These are phyloP conservation scores for Palaemon carinicauda DNA, from an alignment of 1,140 invertebrate genomes.

Conservation along the genomic window DNA sequence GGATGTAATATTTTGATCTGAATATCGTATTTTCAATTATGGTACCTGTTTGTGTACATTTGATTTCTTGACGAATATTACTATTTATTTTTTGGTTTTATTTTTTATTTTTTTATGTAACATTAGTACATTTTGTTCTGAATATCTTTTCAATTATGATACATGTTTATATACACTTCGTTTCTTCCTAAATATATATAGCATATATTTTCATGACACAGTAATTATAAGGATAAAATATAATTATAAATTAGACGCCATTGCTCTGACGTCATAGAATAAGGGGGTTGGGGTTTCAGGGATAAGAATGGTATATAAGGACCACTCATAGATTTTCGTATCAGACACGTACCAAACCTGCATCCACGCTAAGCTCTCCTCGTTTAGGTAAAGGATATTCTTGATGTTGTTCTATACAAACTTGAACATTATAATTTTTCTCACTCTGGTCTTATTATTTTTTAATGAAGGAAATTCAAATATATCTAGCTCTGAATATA, in stretches of 20 bases:
- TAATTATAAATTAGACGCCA: too few relatives aligned
- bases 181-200: neutral
- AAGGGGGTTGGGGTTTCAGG: too few relatives aligned
- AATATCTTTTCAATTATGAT: neutral
- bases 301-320: too few relatives aligned
- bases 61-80: neutral
- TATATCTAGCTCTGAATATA: neutral
- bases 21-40: neutral
- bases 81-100: neutral
- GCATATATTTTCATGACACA: neutral
- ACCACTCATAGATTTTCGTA: too few relatives aligned
- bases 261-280: too few relatives aligned
- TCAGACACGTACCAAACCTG: too few relatives aligned
- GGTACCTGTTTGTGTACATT: neutral
- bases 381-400: too few relatives aligned
- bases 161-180: neutral
- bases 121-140: neutral
- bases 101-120: neutral
- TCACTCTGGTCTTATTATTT: too few relatives aligned
- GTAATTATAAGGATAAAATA: too few relatives aligned
- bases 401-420: too few relatives aligned
- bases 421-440: too few relatives aligned
- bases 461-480: neutral
- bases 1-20: neutral
- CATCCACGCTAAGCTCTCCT: too few relatives aligned